These are phyloP conservation scores for Meteorus sp. DNA, from an alignment of 1,140 invertebrate species.

Conservation along the genomic window DNA sequence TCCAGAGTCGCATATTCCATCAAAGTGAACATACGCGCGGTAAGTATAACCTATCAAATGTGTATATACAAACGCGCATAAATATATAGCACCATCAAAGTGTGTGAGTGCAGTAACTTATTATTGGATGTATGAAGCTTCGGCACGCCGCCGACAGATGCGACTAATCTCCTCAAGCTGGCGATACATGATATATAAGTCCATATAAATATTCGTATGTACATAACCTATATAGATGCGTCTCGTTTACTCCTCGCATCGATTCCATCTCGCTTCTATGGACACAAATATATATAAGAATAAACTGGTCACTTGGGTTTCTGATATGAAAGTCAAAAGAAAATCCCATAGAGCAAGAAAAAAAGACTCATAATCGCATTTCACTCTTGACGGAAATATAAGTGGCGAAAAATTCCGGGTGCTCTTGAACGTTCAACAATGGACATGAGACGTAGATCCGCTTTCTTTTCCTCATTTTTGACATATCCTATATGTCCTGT, in stretches of 20 bases:
- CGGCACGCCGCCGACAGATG: constrained; percentile 38
- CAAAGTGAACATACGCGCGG: too few species aligned
- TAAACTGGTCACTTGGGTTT: too few species aligned
- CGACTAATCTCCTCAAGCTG: constrained; percentile 41
- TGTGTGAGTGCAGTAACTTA: too few species aligned
- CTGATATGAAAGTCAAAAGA: background rate
- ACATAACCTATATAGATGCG: too few species aligned
- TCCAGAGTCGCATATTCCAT: constrained; percentile 42
- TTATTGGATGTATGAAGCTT: background rate
- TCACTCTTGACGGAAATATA: background rate
- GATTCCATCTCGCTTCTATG: too few species aligned
- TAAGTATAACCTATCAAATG: too few species aligned
- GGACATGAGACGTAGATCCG: background rate
- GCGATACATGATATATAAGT: too few species aligned
- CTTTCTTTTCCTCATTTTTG: background rate
- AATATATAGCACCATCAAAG: background rate
- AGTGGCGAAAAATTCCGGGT: constrained; percentile 3
- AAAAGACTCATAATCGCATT: background rate
- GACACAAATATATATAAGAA: too few species aligned
- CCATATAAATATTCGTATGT: too few species aligned
- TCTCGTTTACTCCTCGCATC: too few species aligned
- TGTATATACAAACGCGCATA: constrained; percentile 7
- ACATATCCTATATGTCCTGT: background rate
- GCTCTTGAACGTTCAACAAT: background rate
- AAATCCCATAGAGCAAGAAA: background rate